Evolutionary conservation across 2,888 invertebrate species (phyloP).

Genomic region (Pseudanteris insignis): DNA sequence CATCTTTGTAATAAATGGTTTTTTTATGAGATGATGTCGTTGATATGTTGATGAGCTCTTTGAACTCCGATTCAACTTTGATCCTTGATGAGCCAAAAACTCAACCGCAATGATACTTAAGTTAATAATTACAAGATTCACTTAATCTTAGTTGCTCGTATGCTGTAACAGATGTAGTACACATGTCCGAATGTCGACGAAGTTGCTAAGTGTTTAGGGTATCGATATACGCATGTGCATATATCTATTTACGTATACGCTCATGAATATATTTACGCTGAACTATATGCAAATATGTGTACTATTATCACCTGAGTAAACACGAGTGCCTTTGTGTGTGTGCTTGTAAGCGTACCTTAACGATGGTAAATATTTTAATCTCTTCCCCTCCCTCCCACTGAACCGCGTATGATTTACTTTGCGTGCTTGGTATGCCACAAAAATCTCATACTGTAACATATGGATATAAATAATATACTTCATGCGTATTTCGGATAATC

Average conservation of each 20-base stretch:
- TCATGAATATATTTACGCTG: slow-evolving; percentile 32
- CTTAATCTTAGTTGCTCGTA: slow-evolving; percentile 1
- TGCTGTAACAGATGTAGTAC: slow-evolving; percentile 27
- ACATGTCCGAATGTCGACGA: slow-evolving; percentile 24
- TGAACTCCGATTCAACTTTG: too few species aligned
- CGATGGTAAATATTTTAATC: slow-evolving; percentile 32
- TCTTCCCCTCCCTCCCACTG: too few species aligned
- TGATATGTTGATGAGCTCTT: too few species aligned
- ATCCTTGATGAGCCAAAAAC: too few species aligned
- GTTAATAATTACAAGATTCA: slow-evolving; percentile 9
- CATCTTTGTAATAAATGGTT: too few species aligned
- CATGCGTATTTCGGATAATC: too few species aligned
- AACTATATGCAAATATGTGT: slow-evolving; percentile 34
- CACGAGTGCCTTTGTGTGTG: slow-evolving; percentile 23
- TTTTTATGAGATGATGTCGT: too few species aligned
- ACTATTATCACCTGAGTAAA: slow-evolving; percentile 35
- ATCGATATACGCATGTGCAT: slow-evolving; percentile 20
- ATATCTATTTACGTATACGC: slow-evolving; percentile 32
- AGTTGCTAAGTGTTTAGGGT: slow-evolving; percentile 19
- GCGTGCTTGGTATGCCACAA: slow-evolving; percentile 11
- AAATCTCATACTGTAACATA: slow-evolving; percentile 19
- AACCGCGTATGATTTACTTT: slow-evolving; percentile 8
- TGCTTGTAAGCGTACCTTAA: slow-evolving; percentile 25
- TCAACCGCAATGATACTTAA: too few species aligned
- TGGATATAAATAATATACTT: too few species aligned